Conservation (phyloP, 2,113 vertebrate genomes). For the Arenaria interpres region DNA sequence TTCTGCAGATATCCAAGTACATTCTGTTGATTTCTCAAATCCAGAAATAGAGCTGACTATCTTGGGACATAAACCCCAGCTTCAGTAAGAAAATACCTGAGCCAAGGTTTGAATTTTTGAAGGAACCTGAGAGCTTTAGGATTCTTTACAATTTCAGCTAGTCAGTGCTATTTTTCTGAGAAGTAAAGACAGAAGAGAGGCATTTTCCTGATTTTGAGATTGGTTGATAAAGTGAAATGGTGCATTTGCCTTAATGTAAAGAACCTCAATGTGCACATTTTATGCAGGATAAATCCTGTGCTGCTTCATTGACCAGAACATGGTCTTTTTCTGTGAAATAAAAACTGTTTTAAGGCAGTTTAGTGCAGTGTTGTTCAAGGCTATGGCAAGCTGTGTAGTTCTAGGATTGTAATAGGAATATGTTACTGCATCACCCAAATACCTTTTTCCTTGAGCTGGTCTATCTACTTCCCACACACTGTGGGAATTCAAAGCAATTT, state of each 20-base stretch:
- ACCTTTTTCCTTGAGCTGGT: neutral
- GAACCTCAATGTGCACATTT: neutral
- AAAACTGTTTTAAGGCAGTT: neutral
- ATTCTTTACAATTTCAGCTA: neutral
- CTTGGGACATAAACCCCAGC: neutral
- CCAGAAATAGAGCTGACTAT: neutral
- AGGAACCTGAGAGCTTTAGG: neutral
- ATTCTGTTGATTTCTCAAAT: neutral
- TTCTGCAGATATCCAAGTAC: neutral
- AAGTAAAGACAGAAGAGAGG: neutral
- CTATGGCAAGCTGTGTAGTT: neutral
- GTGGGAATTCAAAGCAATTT: neutral
- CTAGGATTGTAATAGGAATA: neutral
- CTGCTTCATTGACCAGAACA: neutral
- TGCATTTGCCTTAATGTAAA: neutral
- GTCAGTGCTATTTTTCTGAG: neutral
- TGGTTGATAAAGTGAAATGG: neutral
- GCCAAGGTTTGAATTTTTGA: neutral
- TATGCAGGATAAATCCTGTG: neutral
- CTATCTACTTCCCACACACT: neutral
- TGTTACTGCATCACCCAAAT: neutral
- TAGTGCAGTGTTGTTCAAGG: neutral
- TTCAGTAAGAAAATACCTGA: neutral
- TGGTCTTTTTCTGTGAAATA: neutral
- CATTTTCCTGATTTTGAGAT: neutral